A percentile compares a stretch with the other conserved stretches of the same genome.
These are phyloP conservation scores for Tiaroga cobitis DNA, from an alignment of 2,797 vertebrate genomes.

Conservation along the genomic window DNA sequence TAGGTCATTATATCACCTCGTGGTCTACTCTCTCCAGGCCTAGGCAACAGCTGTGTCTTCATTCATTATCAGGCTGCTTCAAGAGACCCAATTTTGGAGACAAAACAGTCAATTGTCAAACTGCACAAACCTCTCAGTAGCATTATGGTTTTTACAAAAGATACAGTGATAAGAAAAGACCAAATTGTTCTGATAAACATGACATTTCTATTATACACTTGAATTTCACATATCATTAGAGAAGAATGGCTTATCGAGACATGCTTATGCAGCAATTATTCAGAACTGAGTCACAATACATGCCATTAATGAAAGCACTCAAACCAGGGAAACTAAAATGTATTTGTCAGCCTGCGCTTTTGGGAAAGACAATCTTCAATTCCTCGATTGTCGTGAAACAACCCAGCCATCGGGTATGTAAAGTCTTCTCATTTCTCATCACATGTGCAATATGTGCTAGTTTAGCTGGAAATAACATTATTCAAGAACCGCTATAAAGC, in stretches of 20 bases:
- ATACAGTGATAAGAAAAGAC: neutral
- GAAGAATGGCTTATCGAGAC: neutral
- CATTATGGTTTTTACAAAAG: neutral
- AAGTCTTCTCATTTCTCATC: neutral
- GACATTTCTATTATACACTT: too few relatives aligned
- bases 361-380: neutral
- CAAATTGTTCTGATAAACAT: neutral
- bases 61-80: neutral
- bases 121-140: neutral
- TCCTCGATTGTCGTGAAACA: neutral
- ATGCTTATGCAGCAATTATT: neutral
- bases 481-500: too few relatives aligned
- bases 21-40: neutral
- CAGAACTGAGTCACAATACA: neutral
- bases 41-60: slow-evolving; percentile 1
- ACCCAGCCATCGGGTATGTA: neutral
- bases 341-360: neutral
- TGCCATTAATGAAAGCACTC: neutral
- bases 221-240: neutral
- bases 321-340: neutral
- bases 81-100: too few relatives aligned
- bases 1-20: slow-evolving; percentile 24
- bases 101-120: neutral
- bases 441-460: too few relatives aligned
- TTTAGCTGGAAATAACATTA: too few relatives aligned